Conservation (phyloP, 2,888 invertebrate species). For the Polydesmus complanatus region DNA sequence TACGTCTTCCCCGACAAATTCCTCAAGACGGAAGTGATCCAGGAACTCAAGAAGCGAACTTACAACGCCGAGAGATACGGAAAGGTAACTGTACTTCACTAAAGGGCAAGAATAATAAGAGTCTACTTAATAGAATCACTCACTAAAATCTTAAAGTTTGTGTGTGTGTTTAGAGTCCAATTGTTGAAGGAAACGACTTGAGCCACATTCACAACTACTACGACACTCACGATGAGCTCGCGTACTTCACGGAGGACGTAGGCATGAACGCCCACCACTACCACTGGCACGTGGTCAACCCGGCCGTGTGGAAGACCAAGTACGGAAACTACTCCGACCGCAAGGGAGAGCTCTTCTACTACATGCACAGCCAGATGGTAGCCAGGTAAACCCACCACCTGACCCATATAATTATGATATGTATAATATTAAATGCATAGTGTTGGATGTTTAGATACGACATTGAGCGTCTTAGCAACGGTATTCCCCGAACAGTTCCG, state of each 20-base stretch:
- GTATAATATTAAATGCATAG: not conserved
- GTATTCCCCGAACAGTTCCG: not conserved
- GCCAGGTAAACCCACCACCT: not conserved
- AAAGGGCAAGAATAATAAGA: no score
- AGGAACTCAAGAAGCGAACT: constrained; percentile 48
- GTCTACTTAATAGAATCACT: no score
- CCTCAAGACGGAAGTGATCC: constrained; percentile 39
- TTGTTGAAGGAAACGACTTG: not conserved
- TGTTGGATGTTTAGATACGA: not conserved
- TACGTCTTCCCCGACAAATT: constrained; percentile 72
- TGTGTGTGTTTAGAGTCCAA: not conserved
- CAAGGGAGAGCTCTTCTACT: constrained; percentile 8
- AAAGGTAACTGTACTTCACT: not conserved
- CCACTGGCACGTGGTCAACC: constrained; percentile 6
- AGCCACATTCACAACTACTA: not conserved
- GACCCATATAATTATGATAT: not conserved
- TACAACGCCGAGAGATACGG: constrained; percentile 39
- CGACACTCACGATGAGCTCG: constrained; percentile 1
- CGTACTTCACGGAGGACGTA: constrained; percentile 1
- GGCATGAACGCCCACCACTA: constrained; percentile 10
- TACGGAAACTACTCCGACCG: not conserved
- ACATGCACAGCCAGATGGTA: constrained; percentile 10
- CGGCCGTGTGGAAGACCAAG: not conserved
- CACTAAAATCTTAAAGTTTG: no score
- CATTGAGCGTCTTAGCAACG: not conserved